Evolutionary conservation across 2,113 vertebrate genomes (phyloP).

Genomic region (Castor canadensis): DNA sequence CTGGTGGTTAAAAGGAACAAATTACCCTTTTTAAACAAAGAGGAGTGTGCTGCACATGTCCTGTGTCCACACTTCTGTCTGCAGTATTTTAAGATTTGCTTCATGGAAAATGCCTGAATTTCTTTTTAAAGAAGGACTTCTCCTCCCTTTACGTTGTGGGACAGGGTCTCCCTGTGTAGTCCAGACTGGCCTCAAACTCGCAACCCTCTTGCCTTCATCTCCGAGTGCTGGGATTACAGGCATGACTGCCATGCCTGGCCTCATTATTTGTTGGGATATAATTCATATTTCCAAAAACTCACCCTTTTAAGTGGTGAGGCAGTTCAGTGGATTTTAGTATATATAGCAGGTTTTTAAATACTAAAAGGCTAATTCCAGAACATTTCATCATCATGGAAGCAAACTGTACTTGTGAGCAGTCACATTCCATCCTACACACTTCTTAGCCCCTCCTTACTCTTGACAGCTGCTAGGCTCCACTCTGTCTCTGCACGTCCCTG

Average conservation of each 20-base stretch:
- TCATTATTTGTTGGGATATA: background rate
- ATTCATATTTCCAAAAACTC: background rate
- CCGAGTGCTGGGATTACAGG: background rate
- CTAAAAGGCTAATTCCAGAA: too few species aligned
- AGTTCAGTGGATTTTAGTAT: background rate
- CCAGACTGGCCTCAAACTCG: background rate
- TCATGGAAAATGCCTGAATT: too few species aligned
- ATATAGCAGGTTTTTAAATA: fast-evolving
- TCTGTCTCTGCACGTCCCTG: background rate
- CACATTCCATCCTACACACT: background rate
- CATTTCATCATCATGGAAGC: background rate
- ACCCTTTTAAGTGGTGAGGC: too few species aligned
- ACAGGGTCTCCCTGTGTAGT: background rate
- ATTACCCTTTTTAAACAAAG: too few species aligned
- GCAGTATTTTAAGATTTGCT: too few species aligned
- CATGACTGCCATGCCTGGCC: background rate
- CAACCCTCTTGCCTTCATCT: background rate
- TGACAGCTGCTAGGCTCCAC: fast-evolving
- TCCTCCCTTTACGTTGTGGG: too few species aligned
- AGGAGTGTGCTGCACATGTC: too few species aligned
- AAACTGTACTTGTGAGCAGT: fast-evolving
- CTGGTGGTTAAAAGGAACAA: too few species aligned
- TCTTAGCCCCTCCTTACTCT: background rate
- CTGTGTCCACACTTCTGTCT: too few species aligned
- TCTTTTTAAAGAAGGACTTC: too few species aligned